Conservation (phyloP, 2,797 vertebrate genomes). For the Scomberomorus guttatus region DNA sequence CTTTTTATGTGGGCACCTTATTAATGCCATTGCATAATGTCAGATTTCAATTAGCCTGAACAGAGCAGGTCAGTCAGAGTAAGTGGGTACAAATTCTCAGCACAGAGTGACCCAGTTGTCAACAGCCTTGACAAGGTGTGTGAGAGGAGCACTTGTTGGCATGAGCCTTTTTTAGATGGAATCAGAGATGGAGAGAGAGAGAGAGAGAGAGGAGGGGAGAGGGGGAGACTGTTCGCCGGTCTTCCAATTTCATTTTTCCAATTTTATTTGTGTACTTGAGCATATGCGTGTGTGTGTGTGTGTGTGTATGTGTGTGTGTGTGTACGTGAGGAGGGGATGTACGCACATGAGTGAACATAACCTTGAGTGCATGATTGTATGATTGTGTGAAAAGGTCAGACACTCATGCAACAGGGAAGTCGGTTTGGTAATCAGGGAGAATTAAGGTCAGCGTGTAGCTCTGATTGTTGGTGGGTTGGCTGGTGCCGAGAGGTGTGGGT, state of each 20-base stretch:
- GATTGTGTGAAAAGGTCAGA: conserved; percentile 64
- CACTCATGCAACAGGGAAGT: conserved; percentile 29
- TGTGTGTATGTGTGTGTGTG: conserved; percentile 7
- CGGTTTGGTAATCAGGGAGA: conserved; percentile 57
- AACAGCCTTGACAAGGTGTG: conserved; percentile 37
- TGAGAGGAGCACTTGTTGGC: conserved; percentile 31
- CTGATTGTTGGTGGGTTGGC: conserved; percentile 34
- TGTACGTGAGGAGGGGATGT: neutral
- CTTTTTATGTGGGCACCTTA: conserved; percentile 23
- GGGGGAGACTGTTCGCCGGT: neutral
- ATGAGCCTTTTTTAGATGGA: conserved; percentile 43
- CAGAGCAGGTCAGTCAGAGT: conserved; percentile 48
- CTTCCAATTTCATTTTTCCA: too few species aligned
- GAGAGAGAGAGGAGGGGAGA: neutral
- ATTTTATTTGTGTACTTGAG: conserved; percentile 17
- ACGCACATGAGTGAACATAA: conserved; percentile 25
- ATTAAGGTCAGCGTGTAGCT: conserved; percentile 62
- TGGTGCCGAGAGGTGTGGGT: conserved; percentile 26
- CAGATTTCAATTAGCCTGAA: conserved; percentile 51
- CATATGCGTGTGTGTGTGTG: neutral
- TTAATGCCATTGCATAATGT: conserved; percentile 48
- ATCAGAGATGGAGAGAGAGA: neutral
- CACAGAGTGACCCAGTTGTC: conserved; percentile 67
- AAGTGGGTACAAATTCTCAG: conserved; percentile 43
- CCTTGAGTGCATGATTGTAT: conserved; percentile 45